These are phyloP conservation scores for Eupithecia pulchellata DNA, from an alignment of 2,888 invertebrate genomes.

Conservation along the genomic window DNA sequence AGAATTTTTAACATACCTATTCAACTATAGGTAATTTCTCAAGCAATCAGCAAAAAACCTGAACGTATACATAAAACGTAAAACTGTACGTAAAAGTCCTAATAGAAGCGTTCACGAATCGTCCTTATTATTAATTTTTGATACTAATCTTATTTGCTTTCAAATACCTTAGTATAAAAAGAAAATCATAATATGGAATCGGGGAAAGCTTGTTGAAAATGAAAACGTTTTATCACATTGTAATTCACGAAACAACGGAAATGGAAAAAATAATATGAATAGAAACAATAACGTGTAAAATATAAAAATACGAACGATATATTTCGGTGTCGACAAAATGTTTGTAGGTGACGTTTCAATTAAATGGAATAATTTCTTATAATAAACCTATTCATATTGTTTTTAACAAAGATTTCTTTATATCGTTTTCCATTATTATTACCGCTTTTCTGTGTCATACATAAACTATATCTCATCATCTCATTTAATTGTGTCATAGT, in stretches of 20 bases:
- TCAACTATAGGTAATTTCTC: too few species aligned
- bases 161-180: too few species aligned
- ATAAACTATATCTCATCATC: not conserved
- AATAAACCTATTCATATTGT: not conserved
- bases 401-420: not conserved
- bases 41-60: too few species aligned
- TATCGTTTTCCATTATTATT: not conserved
- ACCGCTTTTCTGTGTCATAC: not conserved
- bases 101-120: too few species aligned
- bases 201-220: too few species aligned
- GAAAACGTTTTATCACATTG: too few species aligned
- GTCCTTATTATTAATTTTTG: too few species aligned
- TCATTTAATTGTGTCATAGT: not conserved
- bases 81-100: too few species aligned
- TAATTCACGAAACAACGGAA: not conserved
- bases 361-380: not conserved
- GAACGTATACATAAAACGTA: too few species aligned
- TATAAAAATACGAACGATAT: not conserved
- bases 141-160: too few species aligned
- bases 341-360: constrained; percentile 1
- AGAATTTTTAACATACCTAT: too few species aligned
- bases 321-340: not conserved
- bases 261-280: not conserved
- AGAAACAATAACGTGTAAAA: not conserved
- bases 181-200: too few species aligned